Evolutionary conservation across 2,113 vertebrate species (phyloP).

Genomic region (Corythornis vintsioides): DNA sequence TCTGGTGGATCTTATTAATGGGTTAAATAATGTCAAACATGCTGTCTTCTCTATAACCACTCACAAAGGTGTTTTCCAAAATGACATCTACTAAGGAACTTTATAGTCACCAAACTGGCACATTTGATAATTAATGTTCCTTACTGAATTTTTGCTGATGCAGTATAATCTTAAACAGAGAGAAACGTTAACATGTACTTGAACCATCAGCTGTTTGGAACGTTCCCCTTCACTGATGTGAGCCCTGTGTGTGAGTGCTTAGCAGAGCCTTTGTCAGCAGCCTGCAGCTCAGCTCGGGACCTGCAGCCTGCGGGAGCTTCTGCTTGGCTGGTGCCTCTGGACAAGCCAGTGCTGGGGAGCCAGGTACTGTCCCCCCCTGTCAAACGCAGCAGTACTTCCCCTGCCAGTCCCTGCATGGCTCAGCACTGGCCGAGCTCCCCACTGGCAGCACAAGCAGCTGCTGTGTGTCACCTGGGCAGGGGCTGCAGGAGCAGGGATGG

Average conservation of each 20-base stretch:
- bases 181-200: constrained; percentile 57
- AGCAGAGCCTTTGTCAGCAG: neutral
- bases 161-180: constrained; percentile 48
- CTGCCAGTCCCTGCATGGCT: neutral
- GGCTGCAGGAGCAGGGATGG: neutral
- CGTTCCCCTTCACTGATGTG: neutral
- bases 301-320: neutral
- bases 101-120: constrained; percentile 80
- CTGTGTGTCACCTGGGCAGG: neutral
- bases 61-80: constrained; percentile 74
- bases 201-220: constrained; percentile 53
- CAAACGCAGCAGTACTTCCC: neutral
- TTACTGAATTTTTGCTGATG: constrained; percentile 75
- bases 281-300: neutral
- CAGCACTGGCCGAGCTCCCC: neutral
- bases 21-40: constrained; percentile 50
- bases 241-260: neutral
- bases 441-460: neutral
- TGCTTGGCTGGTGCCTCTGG: neutral
- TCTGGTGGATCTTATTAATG: neutral
- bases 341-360: neutral
- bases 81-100: constrained; percentile 77
- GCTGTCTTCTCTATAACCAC: constrained; percentile 1
- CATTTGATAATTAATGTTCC: constrained; percentile 82
- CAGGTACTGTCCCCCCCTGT: neutral